Evolutionary conservation across 2,113 vertebrate species (phyloP), one percentile per base, ranked within the genome.

Genomic region (Calypte anna): DNA sequence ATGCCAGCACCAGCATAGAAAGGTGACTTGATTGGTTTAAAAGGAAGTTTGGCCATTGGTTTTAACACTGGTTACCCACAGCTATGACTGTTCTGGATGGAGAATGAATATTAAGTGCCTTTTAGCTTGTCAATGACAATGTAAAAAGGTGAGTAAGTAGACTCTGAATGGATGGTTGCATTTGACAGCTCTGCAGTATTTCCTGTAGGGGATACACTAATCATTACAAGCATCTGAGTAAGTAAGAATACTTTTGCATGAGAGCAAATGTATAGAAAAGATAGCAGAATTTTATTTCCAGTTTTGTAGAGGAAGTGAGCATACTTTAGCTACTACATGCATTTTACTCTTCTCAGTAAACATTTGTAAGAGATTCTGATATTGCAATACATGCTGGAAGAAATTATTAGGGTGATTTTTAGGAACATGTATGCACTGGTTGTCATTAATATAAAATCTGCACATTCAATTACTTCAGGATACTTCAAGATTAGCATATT

Each of bases 261-360:
- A 85, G 22, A 82, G 38, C 75, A 82, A 50, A 90, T 91, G 94
- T 91, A 54, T 33, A 67, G 46, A 87, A 76, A 87, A 23, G 7
- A 43, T 14, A 86, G 85, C 75, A 92, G 25, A 85, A 86, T 81
- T 88, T 67, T 33, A 54, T 72, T 91, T 92, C 81, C 86, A 86
- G 68, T 68, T 90, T 44, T 68, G 28, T 13, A 82, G 85, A 92
- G 91, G 85, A 96, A 97, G 91, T 96, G 44, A 17, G n/a, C 57
- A n/a, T 30, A 46, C 40, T 86, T 76, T 59, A 83, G 53, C 48
- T 85, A 46, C 51, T 84, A 67, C 19, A 33, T 7, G n/a, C 14
- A 64, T 79, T 93, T 92, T n/a, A 59, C 6, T 28, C 36, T 81
- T 81, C 64, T 67, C 27, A 36, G 61, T 53, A 93, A 90, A 48